phyloP scores from a whole-genome alignment of 2,113 vertebrate genomes.

The sheep (Ovis aries) region ARS-UI_Ramb_v3.0 NC_056080.1:50504001-50504500 shows the following conservation, averaged over 20 bases:
- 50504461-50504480: not conserved
- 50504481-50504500: not conserved
- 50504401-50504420: not conserved
- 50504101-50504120: not conserved
- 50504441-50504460: not conserved
- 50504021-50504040: not conserved
- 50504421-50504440: not conserved
- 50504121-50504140: fast-evolving
- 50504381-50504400: not conserved
- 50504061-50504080: not conserved
- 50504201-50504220: not conserved
- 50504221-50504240: not conserved
- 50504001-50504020: not conserved
- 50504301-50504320: not conserved
- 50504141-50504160: not conserved
- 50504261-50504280: not conserved
- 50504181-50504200: not conserved
- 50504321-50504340: not conserved
- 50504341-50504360: not conserved
- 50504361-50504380: not conserved
- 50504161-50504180: not conserved
- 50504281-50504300: not conserved
- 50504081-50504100: fast-evolving
- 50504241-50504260: not conserved
- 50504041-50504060: fast-evolving